Conservation (phyloP, 2,797 vertebrate species). For the Silurus aristotelis region DNA sequence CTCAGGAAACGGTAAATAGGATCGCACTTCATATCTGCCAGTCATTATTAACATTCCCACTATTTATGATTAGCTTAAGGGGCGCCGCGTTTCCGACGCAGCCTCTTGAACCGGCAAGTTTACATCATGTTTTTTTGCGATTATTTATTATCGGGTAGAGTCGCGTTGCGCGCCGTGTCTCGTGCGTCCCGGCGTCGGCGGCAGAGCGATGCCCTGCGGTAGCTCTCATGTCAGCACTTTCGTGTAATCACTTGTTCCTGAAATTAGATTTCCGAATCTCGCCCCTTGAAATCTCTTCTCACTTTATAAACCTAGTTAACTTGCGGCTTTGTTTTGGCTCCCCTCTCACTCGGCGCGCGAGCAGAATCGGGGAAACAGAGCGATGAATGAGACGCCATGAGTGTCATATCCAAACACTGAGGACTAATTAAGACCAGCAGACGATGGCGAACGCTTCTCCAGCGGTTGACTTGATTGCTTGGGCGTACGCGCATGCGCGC, state of each 20-base stretch:
- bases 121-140: conserved; percentile 1
- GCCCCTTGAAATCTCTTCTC: conserved; percentile 34
- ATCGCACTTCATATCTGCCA: conserved; percentile 28
- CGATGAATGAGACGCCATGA: conserved; percentile 55
- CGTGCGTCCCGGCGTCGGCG: background rate
- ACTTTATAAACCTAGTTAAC: conserved; percentile 48
- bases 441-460: conserved; percentile 54
- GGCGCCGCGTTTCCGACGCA: background rate
- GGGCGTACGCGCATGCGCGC: conserved; percentile 43
- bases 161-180: background rate
- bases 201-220: conserved; percentile 23
- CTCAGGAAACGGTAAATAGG: background rate
- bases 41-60: conserved; percentile 16
- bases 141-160: conserved; percentile 5
- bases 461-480: conserved; percentile 54
- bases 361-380: conserved; percentile 39
- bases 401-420: conserved; percentile 73
- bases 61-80: conserved; percentile 17
- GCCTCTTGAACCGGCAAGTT: background rate
- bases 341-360: conserved; percentile 10
- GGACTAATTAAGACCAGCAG: conserved; percentile 76
- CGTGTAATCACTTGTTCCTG: conserved; percentile 40
- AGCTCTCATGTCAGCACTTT: conserved; percentile 38
- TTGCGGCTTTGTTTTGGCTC: conserved; percentile 38
- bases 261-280: conserved; percentile 41